phyloP scores from a whole-genome alignment of 2,113 vertebrate species.

The Nicator chloris region DNA sequence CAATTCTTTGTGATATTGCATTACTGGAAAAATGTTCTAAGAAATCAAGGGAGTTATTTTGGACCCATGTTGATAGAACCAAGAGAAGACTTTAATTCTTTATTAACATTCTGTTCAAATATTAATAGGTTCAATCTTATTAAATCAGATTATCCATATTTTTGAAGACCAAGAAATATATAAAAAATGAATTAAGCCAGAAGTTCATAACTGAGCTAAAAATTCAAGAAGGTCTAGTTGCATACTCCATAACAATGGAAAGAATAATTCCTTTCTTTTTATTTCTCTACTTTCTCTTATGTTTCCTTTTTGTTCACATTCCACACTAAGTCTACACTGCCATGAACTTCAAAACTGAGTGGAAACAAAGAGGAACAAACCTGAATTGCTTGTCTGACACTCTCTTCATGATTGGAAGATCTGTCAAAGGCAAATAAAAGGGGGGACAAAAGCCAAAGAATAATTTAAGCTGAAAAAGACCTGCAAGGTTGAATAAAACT shows the following conservation, averaged over 20 bases:
- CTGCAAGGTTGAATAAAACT: background rate
- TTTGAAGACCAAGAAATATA: background rate
- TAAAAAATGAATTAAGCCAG: background rate
- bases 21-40: background rate
- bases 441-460: background rate
- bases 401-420: conserved; percentile 24
- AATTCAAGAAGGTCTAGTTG: background rate
- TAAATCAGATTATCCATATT: background rate
- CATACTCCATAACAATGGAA: background rate
- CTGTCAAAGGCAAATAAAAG: conserved; percentile 46
- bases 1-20: background rate
- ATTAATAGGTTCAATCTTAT: background rate
- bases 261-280: background rate
- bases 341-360: background rate
- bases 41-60: background rate
- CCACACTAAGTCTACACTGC: background rate
- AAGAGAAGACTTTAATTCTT: background rate
- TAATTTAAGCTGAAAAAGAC: background rate
- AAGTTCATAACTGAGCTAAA: background rate
- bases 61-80: background rate
- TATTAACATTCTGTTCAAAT: background rate
- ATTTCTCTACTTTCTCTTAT: background rate
- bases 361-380: background rate
- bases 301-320: conserved; percentile 2
- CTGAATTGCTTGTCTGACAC: conserved; percentile 6